A percentile compares a stretch with the other conserved stretches of the same genome.
Evolutionary conservation across 2,797 vertebrate genomes (phyloP).

Genomic region (Rousettus madagascariensis): DNA sequence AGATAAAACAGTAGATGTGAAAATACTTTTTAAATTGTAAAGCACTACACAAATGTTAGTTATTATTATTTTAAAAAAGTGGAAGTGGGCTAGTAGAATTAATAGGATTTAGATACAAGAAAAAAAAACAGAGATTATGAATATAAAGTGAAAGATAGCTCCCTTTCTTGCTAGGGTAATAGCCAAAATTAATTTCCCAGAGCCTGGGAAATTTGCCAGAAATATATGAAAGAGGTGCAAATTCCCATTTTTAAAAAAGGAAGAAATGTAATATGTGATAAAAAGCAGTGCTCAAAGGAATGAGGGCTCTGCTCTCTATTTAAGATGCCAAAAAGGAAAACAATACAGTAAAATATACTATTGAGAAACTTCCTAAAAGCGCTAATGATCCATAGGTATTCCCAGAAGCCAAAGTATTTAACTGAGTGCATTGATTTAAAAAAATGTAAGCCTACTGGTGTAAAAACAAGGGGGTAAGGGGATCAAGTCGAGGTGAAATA

Average conservation of each 20-base stretch:
- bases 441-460: neutral
- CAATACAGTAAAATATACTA: neutral
- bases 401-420: neutral
- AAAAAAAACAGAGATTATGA: slow-evolving; percentile 76
- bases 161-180: slow-evolving; percentile 69
- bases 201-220: slow-evolving; percentile 75
- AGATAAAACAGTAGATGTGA: slow-evolving; percentile 35
- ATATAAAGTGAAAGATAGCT: slow-evolving; percentile 75
- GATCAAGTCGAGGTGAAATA: neutral
- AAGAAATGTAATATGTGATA: slow-evolving; percentile 67
- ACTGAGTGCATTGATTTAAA: neutral
- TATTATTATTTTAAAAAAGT: slow-evolving; percentile 75
- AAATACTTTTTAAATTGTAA: slow-evolving; percentile 62
- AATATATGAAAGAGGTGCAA: slow-evolving; percentile 62
- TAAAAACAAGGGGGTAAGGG: neutral
- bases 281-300: slow-evolving; percentile 49
- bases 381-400: neutral
- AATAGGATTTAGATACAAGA: slow-evolving; percentile 72
- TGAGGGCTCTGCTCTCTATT: neutral
- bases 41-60: slow-evolving; percentile 70
- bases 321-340: slow-evolving; percentile 43
- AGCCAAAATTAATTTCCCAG: slow-evolving; percentile 77
- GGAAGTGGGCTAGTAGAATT: slow-evolving; percentile 71
- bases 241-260: slow-evolving; percentile 53
- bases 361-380: slow-evolving; percentile 20